Evolutionary conservation across 2,888 invertebrate genomes (phyloP), one percentile per base, ranked within the genome.

Genomic region (Drosophila suboccidentalis): DNA sequence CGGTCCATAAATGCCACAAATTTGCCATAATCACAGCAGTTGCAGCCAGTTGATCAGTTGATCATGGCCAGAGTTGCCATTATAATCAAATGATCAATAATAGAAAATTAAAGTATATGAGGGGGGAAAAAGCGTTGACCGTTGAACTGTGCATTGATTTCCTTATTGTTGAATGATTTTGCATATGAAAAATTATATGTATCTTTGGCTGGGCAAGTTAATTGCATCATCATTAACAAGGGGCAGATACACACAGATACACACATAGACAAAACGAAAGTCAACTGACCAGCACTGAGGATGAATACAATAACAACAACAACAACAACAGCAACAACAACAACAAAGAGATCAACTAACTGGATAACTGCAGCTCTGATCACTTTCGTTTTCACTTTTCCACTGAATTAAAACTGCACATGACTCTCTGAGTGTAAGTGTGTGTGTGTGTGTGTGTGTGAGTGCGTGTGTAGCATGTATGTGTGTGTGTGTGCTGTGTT

Each of bases 331-430:
- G 10, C 43, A 43, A 19, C 41, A 17, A 43, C 43, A 43, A 19
- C 19, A 11, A 43, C 5, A 38, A 38, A 62, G 39, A 60, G 78
- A 78, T 75, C 75, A 75, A 65, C 81, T 84, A 78, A 75, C 59
- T 72, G 80, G 64, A 72, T 78, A 70, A 73, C 64, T 68, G 81
- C 75, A 80, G 71, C 67, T 43, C 51, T 70, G 69, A 78, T 78
- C 90, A 89, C 89, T 89, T 89, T 89, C 89, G 85, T 90, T 89
- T 89, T 89, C 89, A 89, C 89, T 90, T 89, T 89, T 89, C 73
- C 87, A 88, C 65, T 82, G 90, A 78, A 90, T 90, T 89, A 87
- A 84, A 86, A 74, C 80, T 71, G 71, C 76, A 71, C 51, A 58
- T 41, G 38, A 43, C 34, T 44, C 17, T 36, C n/a, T 19, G 54